Percentiles rank a stretch among this genome's conserved stretches.
Evolutionary conservation across 2,797 vertebrate species (phyloP).

Genomic region (Gallinago stenura): DNA sequence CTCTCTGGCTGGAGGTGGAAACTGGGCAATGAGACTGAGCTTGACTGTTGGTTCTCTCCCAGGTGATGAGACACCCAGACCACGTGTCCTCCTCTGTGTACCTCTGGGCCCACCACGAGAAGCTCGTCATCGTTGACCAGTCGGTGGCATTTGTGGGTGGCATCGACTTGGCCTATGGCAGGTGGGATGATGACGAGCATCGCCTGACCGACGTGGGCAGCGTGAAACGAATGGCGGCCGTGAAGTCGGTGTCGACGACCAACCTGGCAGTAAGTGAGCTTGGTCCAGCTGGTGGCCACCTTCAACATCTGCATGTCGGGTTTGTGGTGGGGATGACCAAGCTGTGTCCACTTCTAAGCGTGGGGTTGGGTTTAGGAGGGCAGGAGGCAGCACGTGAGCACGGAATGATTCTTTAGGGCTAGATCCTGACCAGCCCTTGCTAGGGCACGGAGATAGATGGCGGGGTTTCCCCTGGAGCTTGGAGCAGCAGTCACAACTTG

Average conservation of each 20-base stretch:
- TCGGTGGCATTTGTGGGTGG: slow-evolving; percentile 94
- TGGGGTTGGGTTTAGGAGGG: neutral
- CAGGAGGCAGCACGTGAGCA: neutral
- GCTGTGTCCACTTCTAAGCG: rapidly evolving
- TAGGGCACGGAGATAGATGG: rapidly evolving
- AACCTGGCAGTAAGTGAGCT: slow-evolving; percentile 69
- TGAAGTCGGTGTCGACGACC: slow-evolving; percentile 42
- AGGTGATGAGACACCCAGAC: slow-evolving; percentile 97
- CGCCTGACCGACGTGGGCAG: slow-evolving; percentile 94
- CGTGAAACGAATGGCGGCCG: slow-evolving; percentile 84
- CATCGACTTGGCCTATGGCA: slow-evolving; percentile 94
- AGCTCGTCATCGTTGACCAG: slow-evolving; percentile 93
- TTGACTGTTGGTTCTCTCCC: neutral
- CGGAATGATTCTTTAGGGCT: rapidly evolving
- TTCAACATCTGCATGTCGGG: rapidly evolving
- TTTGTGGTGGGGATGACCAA: neutral
- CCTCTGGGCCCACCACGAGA: slow-evolving; percentile 98
- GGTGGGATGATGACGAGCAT: slow-evolving; percentile 94
- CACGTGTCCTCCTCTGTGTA: slow-evolving; percentile 94
- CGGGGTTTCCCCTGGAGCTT: neutral
- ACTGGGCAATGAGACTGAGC: rapidly evolving
- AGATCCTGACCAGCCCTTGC: neutral
- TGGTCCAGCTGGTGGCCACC: neutral
- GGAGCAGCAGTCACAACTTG: neutral
- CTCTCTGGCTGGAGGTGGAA: neutral